Conservation (phyloP, 2,888 invertebrate genomes). For the Drosophila fungiperda region DNA sequence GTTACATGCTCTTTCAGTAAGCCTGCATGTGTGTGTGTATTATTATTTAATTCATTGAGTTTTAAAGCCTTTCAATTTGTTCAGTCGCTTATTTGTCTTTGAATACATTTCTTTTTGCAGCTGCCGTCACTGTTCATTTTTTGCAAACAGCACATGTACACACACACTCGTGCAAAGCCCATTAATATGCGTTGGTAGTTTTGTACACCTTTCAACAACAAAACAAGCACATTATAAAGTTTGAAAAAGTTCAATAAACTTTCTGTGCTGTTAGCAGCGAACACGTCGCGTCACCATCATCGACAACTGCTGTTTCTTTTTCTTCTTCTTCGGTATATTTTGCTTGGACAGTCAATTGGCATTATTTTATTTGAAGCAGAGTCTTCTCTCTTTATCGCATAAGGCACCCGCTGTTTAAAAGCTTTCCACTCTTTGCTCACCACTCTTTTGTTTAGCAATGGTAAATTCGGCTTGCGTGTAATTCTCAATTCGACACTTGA, state of each 20-base stretch:
- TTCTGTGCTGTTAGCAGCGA: constrained; percentile 52
- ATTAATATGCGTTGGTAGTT: constrained; percentile 74
- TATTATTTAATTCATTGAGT: constrained; percentile 28
- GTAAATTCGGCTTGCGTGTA: constrained; percentile 54
- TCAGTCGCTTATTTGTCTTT: constrained; percentile 30
- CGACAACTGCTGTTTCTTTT: constrained; percentile 27
- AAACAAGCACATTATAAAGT: constrained; percentile 66
- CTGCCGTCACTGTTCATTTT: constrained; percentile 55
- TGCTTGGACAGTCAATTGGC: constrained; percentile 23
- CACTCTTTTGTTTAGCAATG: constrained; percentile 23
- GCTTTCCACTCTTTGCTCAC: constrained; percentile 6
- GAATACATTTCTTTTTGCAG: constrained; percentile 46
- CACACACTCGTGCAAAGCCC: constrained; percentile 62
- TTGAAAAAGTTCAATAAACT: constrained; percentile 82
- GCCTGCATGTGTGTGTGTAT: constrained; percentile 1
- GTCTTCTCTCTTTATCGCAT: constrained; percentile 12
- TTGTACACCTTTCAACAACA: constrained; percentile 61
- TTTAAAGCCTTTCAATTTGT: constrained; percentile 51
- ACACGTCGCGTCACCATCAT: constrained; percentile 2
- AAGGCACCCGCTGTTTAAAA: constrained; percentile 28
- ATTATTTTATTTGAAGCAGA: constrained; percentile 44
- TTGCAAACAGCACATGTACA: constrained; percentile 29
- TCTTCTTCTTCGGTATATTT: constrained; percentile 27
- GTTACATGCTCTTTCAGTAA: constrained; percentile 19
- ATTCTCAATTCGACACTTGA: constrained; percentile 62